These are phyloP conservation scores for pig (Sus scrofa) DNA, from an alignment of 2,113 vertebrate species.

Conservation along the genomic window DNA sequence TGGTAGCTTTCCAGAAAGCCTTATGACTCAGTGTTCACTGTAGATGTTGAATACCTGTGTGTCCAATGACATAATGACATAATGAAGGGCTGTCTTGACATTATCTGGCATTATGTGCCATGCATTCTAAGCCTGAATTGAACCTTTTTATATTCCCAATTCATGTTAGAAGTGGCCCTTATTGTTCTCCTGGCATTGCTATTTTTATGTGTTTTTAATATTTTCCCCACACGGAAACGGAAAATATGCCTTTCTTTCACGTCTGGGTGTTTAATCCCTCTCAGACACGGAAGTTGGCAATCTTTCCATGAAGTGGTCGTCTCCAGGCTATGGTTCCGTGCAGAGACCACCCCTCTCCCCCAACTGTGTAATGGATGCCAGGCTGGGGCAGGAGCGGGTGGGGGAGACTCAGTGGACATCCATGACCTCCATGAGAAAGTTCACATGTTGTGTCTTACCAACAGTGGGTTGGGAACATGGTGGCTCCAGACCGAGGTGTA, in stretches of 20 bases:
- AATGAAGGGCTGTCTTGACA: constrained; percentile 63
- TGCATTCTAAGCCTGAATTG: constrained; percentile 67
- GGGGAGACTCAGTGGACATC: not conserved
- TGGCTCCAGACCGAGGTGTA: not conserved
- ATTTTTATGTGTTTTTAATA: constrained; percentile 72
- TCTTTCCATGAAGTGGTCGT: not conserved
- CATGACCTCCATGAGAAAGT: constrained; percentile 44
- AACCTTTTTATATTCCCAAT: constrained; percentile 61
- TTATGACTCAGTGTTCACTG: constrained; percentile 53
- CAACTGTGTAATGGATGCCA: not conserved
- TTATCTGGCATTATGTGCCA: constrained; percentile 64
- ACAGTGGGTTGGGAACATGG: not conserved
- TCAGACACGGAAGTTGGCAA: constrained; percentile 20
- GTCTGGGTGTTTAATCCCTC: constrained; percentile 31
- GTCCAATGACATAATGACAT: constrained; percentile 72
- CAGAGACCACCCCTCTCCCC: not conserved
- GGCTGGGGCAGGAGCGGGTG: not conserved
- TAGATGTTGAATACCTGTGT: constrained; percentile 53
- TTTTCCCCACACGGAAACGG: constrained; percentile 50
- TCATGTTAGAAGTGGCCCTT: constrained; percentile 30
- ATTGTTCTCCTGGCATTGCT: constrained; percentile 60
- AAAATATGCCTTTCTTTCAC: constrained; percentile 63
- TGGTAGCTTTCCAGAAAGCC: constrained; percentile 65
- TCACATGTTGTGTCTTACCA: not conserved
- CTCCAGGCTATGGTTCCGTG: not conserved